Evolutionary conservation across 1,140 invertebrate species (phyloP).

Genomic region (Zaprionus taronus): DNA sequence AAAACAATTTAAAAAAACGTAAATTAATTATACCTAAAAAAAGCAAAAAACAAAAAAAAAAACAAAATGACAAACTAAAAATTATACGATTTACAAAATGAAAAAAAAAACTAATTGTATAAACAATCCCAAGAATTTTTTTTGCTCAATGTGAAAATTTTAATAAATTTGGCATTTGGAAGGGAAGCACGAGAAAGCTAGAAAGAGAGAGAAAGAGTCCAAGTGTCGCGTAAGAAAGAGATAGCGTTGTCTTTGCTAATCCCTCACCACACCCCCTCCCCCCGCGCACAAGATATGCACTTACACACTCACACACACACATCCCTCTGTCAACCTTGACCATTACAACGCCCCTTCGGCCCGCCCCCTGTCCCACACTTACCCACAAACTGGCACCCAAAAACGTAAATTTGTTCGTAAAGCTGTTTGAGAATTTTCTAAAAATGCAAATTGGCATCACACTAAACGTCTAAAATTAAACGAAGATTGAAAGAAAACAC

Average conservation of each 20-base stretch:
- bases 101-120: conserved; percentile 53
- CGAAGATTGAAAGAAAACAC: conserved; percentile 17
- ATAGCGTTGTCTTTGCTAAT: no score
- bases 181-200: conserved; percentile 15
- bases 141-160: conserved; percentile 52
- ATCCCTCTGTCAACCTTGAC: not conserved
- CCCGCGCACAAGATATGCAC: conserved; percentile 5
- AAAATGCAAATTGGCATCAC: conserved; percentile 60
- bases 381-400: conserved; percentile 41
- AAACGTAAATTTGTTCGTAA: conserved; percentile 46
- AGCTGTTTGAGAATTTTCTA: conserved; percentile 66
- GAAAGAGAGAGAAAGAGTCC: not conserved
- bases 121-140: conserved; percentile 50
- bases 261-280: not conserved
- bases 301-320: not conserved
- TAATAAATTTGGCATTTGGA: conserved; percentile 18
- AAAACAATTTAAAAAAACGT: conserved; percentile 14
- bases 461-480: conserved; percentile 64
- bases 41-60: conserved; percentile 24
- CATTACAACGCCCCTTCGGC: not conserved
- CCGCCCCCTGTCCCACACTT: conserved; percentile 21
- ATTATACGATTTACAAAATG: conserved; percentile 72
- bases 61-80: conserved; percentile 47
- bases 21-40: conserved; percentile 46
- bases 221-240: conserved; percentile 5